phyloP scores from a whole-genome alignment of 2,113 vertebrate species.

The Calypte anna region DNA sequence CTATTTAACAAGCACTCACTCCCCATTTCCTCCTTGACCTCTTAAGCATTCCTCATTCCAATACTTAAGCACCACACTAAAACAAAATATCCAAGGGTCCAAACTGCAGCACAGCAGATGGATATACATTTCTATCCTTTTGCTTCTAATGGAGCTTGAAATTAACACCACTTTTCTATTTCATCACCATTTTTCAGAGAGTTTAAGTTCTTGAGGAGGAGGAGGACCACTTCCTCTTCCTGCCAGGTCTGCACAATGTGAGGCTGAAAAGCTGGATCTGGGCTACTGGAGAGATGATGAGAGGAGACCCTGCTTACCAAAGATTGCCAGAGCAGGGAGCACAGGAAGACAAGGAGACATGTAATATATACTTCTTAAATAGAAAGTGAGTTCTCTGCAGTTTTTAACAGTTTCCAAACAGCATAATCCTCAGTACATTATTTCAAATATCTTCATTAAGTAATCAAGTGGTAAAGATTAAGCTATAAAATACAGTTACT shows the following conservation, averaged over 20 bases:
- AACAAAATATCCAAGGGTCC: not conserved
- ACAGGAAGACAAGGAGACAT: not conserved
- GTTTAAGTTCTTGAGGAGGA: not conserved
- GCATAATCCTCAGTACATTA: not conserved
- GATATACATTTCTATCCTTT: slow-evolving; percentile 22
- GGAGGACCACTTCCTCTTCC: not conserved
- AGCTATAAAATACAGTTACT: not conserved
- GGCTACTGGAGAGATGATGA: not conserved
- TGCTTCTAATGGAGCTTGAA: slow-evolving; percentile 42
- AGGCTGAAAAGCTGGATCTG: not conserved
- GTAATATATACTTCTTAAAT: not conserved
- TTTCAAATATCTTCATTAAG: not conserved
- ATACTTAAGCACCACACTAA: not conserved
- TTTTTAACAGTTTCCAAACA: not conserved
- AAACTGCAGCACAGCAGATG: not conserved
- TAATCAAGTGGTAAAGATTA: not conserved
- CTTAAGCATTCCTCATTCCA: not conserved
- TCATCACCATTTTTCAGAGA: not conserved
- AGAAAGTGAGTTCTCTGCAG: not conserved
- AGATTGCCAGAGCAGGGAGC: not conserved
- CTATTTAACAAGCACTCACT: not conserved
- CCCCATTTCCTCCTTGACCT: not conserved
- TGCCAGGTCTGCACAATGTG: not conserved
- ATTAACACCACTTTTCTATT: slow-evolving; percentile 13
- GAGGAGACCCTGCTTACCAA: not conserved